Evolutionary conservation across 2,113 vertebrate species (phyloP), one percentile per base, ranked within the genome.

Genomic region (Romanogobio albipinnatus): DNA sequence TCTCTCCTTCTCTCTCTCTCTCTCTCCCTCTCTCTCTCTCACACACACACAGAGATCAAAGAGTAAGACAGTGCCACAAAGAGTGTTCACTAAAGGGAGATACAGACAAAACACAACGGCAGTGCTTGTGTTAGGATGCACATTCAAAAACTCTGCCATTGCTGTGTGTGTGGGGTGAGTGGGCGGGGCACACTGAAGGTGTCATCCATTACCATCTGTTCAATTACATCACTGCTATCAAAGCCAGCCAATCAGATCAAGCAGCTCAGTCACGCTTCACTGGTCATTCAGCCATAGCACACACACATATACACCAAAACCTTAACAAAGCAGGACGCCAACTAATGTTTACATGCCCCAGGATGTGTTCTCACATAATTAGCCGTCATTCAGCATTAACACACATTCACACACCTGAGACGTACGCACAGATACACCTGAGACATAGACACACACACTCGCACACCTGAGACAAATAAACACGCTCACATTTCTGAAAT

Each of bases 171-270:
- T 83, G 82, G 77, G 33, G 49, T 88, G 84, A 70, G 86, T 87
- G 79, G 89, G 85, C 81, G 80, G 47, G 75, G 86, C 75, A 86
- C 86, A 86, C 71, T 81, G 78, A 83, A 88, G 87, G 81, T 90
- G 87, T 80, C 89, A 88, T 86, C 86, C 86, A 86, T 70, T 66
- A 80, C 93, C 92, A 94, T 94, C 93, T 94, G 93, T 88, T 91
- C 80, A 62, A 87, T 91, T 73, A 66, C 73, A 86, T 89, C 89
- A 88, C 89, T 90, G 87, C 88, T 88, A 91, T 76, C 90, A 82
- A 9, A 84, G 80, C 82, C 81, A 78, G 88, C 89, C 85, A 89
- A 90, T 83, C 24, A 80, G 78, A 85, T 71, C 77, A 51, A 75
- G 77, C 47, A 22, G 81, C 68, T 75, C 36, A n/a, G 77, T 62